Evolutionary conservation across 2,888 invertebrate genomes (phyloP).

Genomic region (Pseudanteris insignis): DNA sequence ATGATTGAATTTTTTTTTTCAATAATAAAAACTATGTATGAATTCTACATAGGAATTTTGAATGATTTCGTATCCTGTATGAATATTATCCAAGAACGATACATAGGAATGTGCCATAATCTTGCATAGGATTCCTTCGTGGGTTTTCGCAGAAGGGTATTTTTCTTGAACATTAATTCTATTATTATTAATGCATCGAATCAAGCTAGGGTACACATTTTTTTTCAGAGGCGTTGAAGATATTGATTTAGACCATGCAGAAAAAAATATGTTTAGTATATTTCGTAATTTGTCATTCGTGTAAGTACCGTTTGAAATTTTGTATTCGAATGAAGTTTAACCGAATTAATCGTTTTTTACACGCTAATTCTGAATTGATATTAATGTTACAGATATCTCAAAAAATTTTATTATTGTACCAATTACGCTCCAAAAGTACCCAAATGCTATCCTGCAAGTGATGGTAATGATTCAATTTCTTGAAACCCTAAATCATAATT

Average conservation of each 20-base stretch:
- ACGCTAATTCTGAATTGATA: neutral
- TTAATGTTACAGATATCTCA: conserved; percentile 68
- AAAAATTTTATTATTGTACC: conserved; percentile 73
- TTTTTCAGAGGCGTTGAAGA: conserved; percentile 69
- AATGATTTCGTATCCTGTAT: no score
- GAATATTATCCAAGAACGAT: no score
- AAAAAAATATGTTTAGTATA: conserved; percentile 67
- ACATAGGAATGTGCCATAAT: no score
- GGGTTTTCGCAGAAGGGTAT: neutral
- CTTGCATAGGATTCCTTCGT: no score
- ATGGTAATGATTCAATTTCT: conserved; percentile 70
- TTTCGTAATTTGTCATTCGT: conserved; percentile 69
- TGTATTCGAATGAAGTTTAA: no score
- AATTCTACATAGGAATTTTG: no score
- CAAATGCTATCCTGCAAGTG: conserved; percentile 71
- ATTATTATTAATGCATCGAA: no score
- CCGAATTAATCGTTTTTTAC: no score
- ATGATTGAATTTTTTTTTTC: no score
- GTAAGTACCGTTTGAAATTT: conserved; percentile 56
- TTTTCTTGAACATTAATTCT: neutral
- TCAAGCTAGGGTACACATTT: neutral
- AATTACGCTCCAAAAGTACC: conserved; percentile 70
- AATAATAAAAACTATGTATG: no score
- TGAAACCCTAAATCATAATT: no score
- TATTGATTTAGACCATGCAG: conserved; percentile 68